Percentiles rank a stretch among this genome's conserved stretches.
Evolutionary conservation across 2,113 vertebrate genomes (phyloP).

Genomic region (Amia ocellicauda): DNA sequence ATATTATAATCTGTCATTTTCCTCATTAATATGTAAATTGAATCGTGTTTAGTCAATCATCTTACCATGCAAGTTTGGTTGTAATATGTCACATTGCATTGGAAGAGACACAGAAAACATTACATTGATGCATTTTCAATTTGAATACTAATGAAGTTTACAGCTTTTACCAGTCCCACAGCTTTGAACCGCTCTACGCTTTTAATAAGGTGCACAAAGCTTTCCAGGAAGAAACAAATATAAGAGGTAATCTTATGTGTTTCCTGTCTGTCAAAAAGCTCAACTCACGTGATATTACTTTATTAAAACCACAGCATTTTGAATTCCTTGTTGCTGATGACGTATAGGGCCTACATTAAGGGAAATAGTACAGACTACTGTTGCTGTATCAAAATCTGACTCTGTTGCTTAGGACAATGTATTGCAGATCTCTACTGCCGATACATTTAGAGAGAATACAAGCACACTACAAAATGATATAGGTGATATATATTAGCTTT

Average conservation of each 20-base stretch:
- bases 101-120: conserved; percentile 53
- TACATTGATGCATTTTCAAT: conserved; percentile 54
- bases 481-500: too few relatives aligned
- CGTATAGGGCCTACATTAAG: too few relatives aligned
- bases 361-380: too few relatives aligned
- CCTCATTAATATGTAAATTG: conserved; percentile 58
- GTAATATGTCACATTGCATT: conserved; percentile 50
- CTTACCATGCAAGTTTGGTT: conserved; percentile 39
- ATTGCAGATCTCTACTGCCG: too few relatives aligned
- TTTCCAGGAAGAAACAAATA: conserved; percentile 4
- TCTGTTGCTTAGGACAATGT: too few relatives aligned
- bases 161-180: conserved; percentile 42
- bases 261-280: too few relatives aligned
- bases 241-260: background rate
- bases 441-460: too few relatives aligned
- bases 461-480: too few relatives aligned
- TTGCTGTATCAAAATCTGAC: too few relatives aligned
- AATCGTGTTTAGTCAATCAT: conserved; percentile 54
- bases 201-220: conserved; percentile 43
- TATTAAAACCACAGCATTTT: too few relatives aligned
- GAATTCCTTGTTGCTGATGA: too few relatives aligned
- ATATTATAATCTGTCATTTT: conserved; percentile 55
- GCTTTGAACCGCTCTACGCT: conserved; percentile 34
- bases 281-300: too few relatives aligned
- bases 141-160: conserved; percentile 55